Base-by-base conservation (phyloP, 2,888 invertebrate species). In the Hypsopygia costalis region DNA sequence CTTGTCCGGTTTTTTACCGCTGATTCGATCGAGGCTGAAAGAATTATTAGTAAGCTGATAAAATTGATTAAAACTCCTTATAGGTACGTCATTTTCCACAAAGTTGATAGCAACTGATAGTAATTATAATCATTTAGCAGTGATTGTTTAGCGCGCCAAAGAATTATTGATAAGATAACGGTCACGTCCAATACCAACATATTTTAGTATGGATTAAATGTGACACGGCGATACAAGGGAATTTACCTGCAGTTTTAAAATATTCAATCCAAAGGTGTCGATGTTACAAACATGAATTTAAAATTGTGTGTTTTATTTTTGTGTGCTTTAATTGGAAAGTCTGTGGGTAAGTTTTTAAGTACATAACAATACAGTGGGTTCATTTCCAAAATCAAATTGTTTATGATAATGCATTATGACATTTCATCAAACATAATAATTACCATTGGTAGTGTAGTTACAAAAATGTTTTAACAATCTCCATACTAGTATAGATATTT, bases 291-390 rank as follows among this genome's bases (percentile, higher is more conserved):
- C 34, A 75, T 79, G 78, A 49, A 63, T 44, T 51, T 49, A 4
- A 66, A 63, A 67, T 44, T 72, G 16, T 39, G 70, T 40, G 56
- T 79, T 27, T 47, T 82, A 39, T 44, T 79, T 34, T 36, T 82
- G 36, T 58, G 60, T 52, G 62, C 52, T 51, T 22, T 66, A 6
- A 9, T 76, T 41, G 65, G 69, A 39, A 58, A 60, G 48, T 47
- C 67, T 37, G 47, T 58, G n/a, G 80, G 83, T 83, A 64, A 38
- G 22, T 10, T 40, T 50, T 55, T 43, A 32, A 11, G 11, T 41
- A 11, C 25, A 36, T 40, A 30, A n/a, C n/a, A n/a, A n/a, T n/a
- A n/a, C n/a, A n/a, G n/a, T n/a, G n/a, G n/a, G n/a, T n/a, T n/a
- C n/a, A n/a, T n/a, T n/a, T n/a, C n/a, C n/a, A n/a, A n/a, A n/a